Conservation (phyloP, 2,113 vertebrate genomes). For the Terrapene triunguis region DNA sequence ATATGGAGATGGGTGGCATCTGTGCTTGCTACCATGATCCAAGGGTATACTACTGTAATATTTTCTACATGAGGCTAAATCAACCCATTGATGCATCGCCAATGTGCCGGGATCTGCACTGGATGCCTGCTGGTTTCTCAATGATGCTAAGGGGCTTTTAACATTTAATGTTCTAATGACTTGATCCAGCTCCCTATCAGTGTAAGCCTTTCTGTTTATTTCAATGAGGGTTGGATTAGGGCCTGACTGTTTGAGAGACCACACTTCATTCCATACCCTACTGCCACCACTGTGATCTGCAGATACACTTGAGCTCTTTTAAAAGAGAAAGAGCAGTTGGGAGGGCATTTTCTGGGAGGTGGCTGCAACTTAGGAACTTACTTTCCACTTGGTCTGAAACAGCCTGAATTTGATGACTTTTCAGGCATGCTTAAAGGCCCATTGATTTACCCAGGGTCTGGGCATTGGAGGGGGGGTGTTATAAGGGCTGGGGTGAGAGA, state of each 20-base stretch:
- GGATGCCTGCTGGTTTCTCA: accelerated
- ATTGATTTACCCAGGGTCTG: conserved; percentile 5
- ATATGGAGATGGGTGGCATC: no score
- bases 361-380: background rate
- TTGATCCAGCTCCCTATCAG: background rate
- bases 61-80: background rate
- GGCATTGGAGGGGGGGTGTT: background rate
- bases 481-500: background rate
- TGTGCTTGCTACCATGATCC: background rate
- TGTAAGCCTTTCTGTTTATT: accelerated
- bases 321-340: background rate
- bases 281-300: background rate
- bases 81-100: accelerated
- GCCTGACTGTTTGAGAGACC: background rate
- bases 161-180: background rate
- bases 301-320: background rate
- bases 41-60: background rate
- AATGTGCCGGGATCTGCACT: background rate
- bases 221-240: background rate
- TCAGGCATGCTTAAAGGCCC: background rate
- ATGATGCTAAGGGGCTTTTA: background rate
- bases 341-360: background rate
- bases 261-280: background rate
- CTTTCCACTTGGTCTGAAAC: background rate
- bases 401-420: background rate